Conservation (phyloP, 2,113 vertebrate species). For the Oryzias melastigma region DNA sequence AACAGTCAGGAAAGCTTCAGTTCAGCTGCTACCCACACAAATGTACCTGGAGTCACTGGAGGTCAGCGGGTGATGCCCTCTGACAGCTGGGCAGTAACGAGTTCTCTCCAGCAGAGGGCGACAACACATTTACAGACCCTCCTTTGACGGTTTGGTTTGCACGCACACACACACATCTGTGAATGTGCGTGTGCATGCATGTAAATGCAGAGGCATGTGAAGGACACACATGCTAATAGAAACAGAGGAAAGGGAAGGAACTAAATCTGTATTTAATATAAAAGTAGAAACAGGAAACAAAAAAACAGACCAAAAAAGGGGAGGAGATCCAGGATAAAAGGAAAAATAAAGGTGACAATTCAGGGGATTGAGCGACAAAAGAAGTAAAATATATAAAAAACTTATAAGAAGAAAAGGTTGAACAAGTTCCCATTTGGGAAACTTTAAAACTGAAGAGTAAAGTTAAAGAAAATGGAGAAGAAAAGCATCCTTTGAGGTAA, state of each 20-base stretch:
- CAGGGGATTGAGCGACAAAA: background rate
- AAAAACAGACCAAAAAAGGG: background rate
- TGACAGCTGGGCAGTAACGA: too few species aligned
- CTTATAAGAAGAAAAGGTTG: background rate
- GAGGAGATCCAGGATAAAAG: background rate
- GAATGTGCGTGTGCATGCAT: background rate
- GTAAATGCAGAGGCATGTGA: background rate
- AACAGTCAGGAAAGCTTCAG: too few species aligned
- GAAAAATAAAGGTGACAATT: background rate
- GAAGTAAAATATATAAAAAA: background rate
- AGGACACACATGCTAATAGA: background rate
- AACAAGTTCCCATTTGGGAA: background rate
- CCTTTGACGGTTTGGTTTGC: too few species aligned
- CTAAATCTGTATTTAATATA: background rate
- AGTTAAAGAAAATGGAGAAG: constrained; percentile 4
- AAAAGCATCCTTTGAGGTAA: background rate
- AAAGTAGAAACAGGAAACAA: background rate
- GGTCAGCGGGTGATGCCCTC: too few species aligned
- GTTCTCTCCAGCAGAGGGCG: too few species aligned
- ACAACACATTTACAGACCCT: too few species aligned
- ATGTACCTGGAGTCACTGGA: too few species aligned
- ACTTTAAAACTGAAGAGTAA: constrained; percentile 1
- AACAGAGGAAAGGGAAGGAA: background rate
- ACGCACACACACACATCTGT: too few species aligned
- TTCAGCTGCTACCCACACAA: too few species aligned